Percentiles rank a stretch among this genome's conserved stretches.
phyloP scores from a whole-genome alignment of 2,888 invertebrate genomes.

The Brachypalpus laphriformis region DNA sequence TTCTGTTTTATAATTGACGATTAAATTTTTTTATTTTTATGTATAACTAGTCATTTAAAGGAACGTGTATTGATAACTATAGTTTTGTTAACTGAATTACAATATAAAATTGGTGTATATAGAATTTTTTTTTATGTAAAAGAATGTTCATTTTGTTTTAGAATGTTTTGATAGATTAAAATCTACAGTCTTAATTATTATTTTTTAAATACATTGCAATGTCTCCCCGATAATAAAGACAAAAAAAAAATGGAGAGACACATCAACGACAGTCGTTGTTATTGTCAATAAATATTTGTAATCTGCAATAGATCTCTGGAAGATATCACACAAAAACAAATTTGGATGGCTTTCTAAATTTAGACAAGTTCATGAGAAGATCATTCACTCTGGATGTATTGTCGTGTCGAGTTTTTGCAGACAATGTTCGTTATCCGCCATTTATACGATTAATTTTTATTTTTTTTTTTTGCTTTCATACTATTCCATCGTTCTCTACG shows the following conservation, averaged over 20 bases:
- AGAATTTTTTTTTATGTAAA: slow-evolving; percentile 1
- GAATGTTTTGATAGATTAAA: background rate
- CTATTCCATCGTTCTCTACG: slow-evolving; percentile 19
- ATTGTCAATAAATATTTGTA: slow-evolving; percentile 62
- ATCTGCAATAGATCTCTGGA: slow-evolving; percentile 40
- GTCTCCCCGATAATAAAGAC: slow-evolving; percentile 9
- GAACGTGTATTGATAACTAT: slow-evolving; percentile 24
- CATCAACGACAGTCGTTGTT: slow-evolving; percentile 51
- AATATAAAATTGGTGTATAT: background rate
- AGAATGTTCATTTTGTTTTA: background rate
- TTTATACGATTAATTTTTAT: background rate
- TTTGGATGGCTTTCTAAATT: slow-evolving; percentile 52
- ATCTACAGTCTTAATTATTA: slow-evolving; percentile 48
- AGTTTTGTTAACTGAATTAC: background rate
- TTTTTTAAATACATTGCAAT: slow-evolving; percentile 16
- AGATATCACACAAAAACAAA: slow-evolving; percentile 37
- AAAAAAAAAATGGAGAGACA: slow-evolving; percentile 16
- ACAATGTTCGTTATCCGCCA: slow-evolving; percentile 28
- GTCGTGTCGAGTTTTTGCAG: slow-evolving; percentile 32
- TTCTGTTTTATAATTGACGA: background rate
- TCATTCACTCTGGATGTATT: slow-evolving; percentile 1
- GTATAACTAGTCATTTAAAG: slow-evolving; percentile 12
- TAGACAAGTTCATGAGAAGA: slow-evolving; percentile 30
- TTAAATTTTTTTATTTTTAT: background rate
- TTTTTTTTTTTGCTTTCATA: background rate